A percentile compares a stretch with the other conserved stretches of the same genome.
Evolutionary conservation across 2,113 vertebrate genomes (phyloP).

Genomic region (Phyllostomus hastatus): DNA sequence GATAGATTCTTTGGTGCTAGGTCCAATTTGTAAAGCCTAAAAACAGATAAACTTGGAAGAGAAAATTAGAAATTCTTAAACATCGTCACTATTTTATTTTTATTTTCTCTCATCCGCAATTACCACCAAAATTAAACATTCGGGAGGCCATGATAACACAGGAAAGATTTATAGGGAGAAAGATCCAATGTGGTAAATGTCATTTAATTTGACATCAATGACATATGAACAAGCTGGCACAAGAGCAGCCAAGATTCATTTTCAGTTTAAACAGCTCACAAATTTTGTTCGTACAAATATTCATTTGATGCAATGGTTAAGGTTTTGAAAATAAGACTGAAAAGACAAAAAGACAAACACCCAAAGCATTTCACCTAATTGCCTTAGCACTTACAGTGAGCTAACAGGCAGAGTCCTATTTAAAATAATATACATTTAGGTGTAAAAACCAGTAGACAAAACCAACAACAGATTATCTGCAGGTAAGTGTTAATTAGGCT

Average conservation of each 20-base stretch:
- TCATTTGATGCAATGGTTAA: neutral
- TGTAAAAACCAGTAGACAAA: conserved; percentile 41
- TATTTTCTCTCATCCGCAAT: neutral
- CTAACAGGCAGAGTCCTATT: neutral
- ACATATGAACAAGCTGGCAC: neutral
- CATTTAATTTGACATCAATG: neutral
- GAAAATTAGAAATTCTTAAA: neutral
- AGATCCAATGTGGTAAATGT: neutral
- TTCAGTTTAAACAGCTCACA: conserved; percentile 1
- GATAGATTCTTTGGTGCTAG: neutral
- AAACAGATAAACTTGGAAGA: neutral
- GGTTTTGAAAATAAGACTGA: neutral
- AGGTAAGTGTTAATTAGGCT: conserved; percentile 37
- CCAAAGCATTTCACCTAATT: neutral
- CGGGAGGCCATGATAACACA: neutral
- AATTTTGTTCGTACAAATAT: conserved; percentile 5
- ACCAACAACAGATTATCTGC: neutral
- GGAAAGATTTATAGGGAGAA: neutral
- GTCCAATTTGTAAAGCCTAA: neutral
- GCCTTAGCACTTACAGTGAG: neutral
- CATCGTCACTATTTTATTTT: neutral
- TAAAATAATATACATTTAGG: neutral
- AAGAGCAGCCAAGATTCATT: neutral
- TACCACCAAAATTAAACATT: neutral
- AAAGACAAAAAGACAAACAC: neutral